Evolutionary conservation across 1,140 invertebrate species (phyloP), one percentile per base, ranked within the genome.

Genomic region (Magallana angulata): DNA sequence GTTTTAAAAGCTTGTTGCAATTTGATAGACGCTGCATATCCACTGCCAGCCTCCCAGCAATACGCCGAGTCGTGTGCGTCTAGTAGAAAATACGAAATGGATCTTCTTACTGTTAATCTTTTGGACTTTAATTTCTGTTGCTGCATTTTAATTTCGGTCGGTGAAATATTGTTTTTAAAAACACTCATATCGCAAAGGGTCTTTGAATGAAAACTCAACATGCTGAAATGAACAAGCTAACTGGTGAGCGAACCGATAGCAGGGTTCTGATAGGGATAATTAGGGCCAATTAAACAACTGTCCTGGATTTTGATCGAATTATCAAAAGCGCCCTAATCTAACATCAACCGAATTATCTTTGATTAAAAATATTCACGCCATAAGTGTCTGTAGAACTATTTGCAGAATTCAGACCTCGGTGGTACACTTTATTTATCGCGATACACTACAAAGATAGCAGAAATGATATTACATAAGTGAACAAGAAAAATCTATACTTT

Each of bases 291-390:
- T 71, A 71, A 71, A 71, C 68, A 18, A 36, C 1, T 24, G 24
- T 18, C 12, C 18, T 18, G 18, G 24, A 11, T 24, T 36, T 30
- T 24, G 18, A 30, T 71, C 68, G 36, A 18, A 24, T 30, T 30
- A 71, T 30, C 68, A 71, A 71, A 71, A 11, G 68, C 24, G 7
- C 8, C 18, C 68, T 71, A 7, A 71, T 71, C 68, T 71, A 30
- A 30, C 68, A 71, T 71, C 36, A 71, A 71, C 68, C 68, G 36
- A 71, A 71, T 71, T 30, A 71, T 71, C 68, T 71, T 71, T 30
- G 68, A 71, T 71, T 71, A 71, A 71, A 62, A 71, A 71, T 71
- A 48, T 71, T 71, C 68, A 71, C 68, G 30, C 68, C 64, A 30
- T 30, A 30, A 71, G 68, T 71, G 18, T 71, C 68, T 71, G 24